These are phyloP conservation scores for Phthorimaea operculella DNA, from an alignment of 1,140 invertebrate species.

Conservation along the genomic window DNA sequence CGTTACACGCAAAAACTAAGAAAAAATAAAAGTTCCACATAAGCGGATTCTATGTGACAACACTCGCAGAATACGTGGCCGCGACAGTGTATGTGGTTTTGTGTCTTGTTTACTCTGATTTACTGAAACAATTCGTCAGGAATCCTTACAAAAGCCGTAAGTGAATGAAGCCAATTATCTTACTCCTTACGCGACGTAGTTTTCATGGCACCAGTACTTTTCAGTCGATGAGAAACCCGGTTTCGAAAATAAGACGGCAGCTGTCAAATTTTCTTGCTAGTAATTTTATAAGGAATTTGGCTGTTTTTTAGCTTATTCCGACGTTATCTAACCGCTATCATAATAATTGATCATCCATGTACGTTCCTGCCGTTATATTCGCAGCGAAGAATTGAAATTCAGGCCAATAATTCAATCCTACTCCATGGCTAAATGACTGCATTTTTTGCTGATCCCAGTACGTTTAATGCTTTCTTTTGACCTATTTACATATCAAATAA, in stretches of 20 bases:
- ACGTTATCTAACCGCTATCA: too few species aligned
- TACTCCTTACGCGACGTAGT: neutral
- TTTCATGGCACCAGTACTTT: constrained; percentile 6
- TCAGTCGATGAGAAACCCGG: constrained; percentile 13
- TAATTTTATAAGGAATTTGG: too few species aligned
- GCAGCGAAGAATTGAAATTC: too few species aligned
- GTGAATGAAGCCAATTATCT: constrained; percentile 24
- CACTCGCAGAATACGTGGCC: constrained; percentile 63
- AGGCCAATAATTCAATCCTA: too few species aligned
- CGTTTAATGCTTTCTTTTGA: too few species aligned
- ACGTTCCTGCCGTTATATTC: too few species aligned
- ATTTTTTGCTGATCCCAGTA: too few species aligned
- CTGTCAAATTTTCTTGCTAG: constrained; percentile 28
- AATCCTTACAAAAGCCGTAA: constrained; percentile 42
- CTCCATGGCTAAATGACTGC: too few species aligned
- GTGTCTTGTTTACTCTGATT: constrained; percentile 63
- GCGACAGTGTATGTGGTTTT: constrained; percentile 40
- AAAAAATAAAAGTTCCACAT: constrained; percentile 63
- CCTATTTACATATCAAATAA: too few species aligned
- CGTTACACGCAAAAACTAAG: constrained; percentile 21
- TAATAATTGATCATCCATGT: too few species aligned
- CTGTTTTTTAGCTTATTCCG: too few species aligned
- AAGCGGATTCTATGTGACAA: constrained; percentile 49
- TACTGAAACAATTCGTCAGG: constrained; percentile 46
- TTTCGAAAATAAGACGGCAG: constrained; percentile 24